Base-by-base conservation (phyloP, 2,888 invertebrate genomes). In the Eupsilia transversa region DNA sequence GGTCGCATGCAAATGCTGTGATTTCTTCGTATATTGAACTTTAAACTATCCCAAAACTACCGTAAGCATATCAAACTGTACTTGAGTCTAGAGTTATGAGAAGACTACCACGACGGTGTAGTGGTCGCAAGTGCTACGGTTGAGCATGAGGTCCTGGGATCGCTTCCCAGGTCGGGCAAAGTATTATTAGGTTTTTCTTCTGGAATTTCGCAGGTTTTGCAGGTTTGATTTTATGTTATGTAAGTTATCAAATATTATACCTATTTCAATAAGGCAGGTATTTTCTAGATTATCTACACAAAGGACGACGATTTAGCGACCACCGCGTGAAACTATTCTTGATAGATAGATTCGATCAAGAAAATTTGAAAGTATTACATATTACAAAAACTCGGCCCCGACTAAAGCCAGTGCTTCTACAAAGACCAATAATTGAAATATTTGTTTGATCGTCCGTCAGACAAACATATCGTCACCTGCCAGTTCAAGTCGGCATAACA, bases 1-100 rank as follows among this genome's bases (percentile, higher is more conserved):
- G n/a, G n/a, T n/a, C n/a, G n/a, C n/a, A 82, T 78, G 76, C 68
- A 85, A 87, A 85, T 82, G 67, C 65, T 66, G 74, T 75, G 74
- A 85, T 84, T 84, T 80, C 73, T 70, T 72, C 52, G 68, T 76
- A 77, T 74, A 77, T 63, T 75, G 76, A 72, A 68, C 41, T 77
- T 69, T 74, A 66, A 76, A 74, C 77, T 61, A 57, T 72, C 52
- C 56, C 23, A 61, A 54, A 63, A 65, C 54, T 71, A 66, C 56
- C 49, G 56, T 64, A 77, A 65, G 73, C 38, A 57, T 49, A 74
- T 66, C 23, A 41, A n/a, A n/a, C 14, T 27, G 7, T 49, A 64
- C 17, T 60, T 57, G 38, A 33, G 35, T 41, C 14, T 38, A 5
- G 17, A 63, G 33, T 33, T 61, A 78, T 52, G 38, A 69, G 68